phyloP scores from a whole-genome alignment of 2,113 vertebrate genomes.

The Microtus pennsylvanicus region DNA sequence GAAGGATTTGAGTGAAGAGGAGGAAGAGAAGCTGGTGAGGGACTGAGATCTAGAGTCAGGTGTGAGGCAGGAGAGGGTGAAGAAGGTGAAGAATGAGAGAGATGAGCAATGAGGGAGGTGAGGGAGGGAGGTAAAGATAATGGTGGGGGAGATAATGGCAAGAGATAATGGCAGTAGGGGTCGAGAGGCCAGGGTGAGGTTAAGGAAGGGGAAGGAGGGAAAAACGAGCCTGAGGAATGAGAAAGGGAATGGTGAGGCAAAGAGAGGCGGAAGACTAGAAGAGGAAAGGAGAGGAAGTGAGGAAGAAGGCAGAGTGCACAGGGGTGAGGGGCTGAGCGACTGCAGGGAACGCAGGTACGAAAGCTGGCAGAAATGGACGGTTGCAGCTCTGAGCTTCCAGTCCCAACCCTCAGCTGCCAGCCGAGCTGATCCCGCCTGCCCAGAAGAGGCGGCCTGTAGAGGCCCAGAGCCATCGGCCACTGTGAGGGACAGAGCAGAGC shows the following conservation, averaged over 20 bases:
- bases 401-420: background rate
- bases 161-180: background rate
- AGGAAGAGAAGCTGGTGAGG: background rate
- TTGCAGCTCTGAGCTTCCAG: no score
- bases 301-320: rapidly evolving
- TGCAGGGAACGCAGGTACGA: rapidly evolving
- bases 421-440: background rate
- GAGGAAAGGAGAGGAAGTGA: no score
- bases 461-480: background rate
- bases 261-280: no score
- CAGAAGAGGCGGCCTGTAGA: no score
- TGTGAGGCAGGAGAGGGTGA: background rate
- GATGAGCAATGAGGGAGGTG: background rate
- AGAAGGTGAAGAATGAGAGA: background rate
- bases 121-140: no score
- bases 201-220: no score
- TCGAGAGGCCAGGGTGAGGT: background rate
- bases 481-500: rapidly evolving
- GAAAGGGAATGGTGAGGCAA: no score
- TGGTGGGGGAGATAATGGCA: no score
- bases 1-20: background rate
- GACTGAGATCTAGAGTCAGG: background rate
- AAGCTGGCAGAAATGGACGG: no score
- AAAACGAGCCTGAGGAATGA: no score
- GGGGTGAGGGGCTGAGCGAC: background rate